Conservation (phyloP, 2,113 vertebrate species). For the Hyla sarda region DNA sequence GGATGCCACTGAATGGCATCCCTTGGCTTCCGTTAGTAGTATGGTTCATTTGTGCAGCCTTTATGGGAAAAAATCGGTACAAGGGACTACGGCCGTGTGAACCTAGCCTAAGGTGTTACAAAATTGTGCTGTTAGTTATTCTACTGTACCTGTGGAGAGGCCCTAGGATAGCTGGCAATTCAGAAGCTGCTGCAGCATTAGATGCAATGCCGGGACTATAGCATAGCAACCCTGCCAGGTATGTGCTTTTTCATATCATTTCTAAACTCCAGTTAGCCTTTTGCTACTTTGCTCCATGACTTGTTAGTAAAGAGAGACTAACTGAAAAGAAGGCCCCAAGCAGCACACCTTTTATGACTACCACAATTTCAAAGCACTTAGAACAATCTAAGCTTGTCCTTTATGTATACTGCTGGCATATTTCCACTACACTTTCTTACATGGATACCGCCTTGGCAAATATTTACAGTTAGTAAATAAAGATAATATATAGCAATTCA, state of each 20-base stretch:
- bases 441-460: conserved; percentile 9
- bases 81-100: too few species aligned
- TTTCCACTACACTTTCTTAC: not conserved
- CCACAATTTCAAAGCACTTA: not conserved
- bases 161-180: too few species aligned
- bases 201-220: too few species aligned
- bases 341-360: not conserved
- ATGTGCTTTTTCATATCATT: not conserved
- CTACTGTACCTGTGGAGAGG: too few species aligned
- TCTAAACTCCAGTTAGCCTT: not conserved
- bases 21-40: too few species aligned
- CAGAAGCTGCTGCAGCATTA: too few species aligned
- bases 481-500: conserved; percentile 2
- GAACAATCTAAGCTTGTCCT: not conserved
- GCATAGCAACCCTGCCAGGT: too few species aligned
- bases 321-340: not conserved
- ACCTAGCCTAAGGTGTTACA: too few species aligned
- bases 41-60: too few species aligned
- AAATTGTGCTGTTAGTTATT: too few species aligned
- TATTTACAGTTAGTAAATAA: conserved; percentile 11
- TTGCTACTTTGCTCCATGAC: not conserved
- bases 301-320: not conserved
- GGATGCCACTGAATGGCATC: too few species aligned
- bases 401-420: not conserved
- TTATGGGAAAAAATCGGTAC: too few species aligned